Conservation (phyloP, 2,888 invertebrate genomes). For the Zygaena filipendulae region DNA sequence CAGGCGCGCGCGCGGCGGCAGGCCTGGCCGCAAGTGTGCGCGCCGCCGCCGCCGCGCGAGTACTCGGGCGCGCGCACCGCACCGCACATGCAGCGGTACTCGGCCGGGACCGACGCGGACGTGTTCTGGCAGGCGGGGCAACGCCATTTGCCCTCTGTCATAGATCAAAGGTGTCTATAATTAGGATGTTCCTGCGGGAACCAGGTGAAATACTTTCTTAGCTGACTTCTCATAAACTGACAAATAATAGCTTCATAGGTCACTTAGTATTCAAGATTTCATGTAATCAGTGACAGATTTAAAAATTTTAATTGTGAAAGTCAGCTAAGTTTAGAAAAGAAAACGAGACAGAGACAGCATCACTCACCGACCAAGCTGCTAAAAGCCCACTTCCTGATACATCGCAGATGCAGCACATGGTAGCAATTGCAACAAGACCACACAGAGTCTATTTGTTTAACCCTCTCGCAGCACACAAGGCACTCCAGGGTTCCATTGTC, state of each 20-base stretch:
- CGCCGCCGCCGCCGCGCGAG: constrained; percentile 74
- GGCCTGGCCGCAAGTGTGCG: constrained; percentile 92
- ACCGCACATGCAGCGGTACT: constrained; percentile 93
- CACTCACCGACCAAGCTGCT: constrained; percentile 76
- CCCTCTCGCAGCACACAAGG: constrained; percentile 91
- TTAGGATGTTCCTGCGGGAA: too few relatives aligned
- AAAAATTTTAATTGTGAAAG: too few relatives aligned
- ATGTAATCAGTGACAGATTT: too few relatives aligned
- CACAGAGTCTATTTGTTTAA: constrained; percentile 81
- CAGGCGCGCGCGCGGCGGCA: constrained; percentile 75
- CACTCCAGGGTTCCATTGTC: constrained; percentile 88
- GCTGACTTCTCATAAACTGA: too few relatives aligned
- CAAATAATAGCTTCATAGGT: too few relatives aligned
- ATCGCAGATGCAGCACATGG: constrained; percentile 91
- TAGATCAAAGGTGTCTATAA: too few relatives aligned
- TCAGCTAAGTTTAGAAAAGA: too few relatives aligned
- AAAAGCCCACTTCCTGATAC: constrained; percentile 92
- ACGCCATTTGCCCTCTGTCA: constrained; percentile 84
- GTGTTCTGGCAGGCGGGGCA: constrained; percentile 96
- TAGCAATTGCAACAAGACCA: constrained; percentile 95
- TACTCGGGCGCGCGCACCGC: constrained; percentile 79
- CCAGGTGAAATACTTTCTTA: too few relatives aligned
- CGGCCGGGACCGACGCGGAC: constrained; percentile 75
- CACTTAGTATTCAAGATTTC: too few relatives aligned
- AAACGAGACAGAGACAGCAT: too few relatives aligned